Conservation (phyloP, 2,888 invertebrate species). For the Ctenicera cuprea region DNA sequence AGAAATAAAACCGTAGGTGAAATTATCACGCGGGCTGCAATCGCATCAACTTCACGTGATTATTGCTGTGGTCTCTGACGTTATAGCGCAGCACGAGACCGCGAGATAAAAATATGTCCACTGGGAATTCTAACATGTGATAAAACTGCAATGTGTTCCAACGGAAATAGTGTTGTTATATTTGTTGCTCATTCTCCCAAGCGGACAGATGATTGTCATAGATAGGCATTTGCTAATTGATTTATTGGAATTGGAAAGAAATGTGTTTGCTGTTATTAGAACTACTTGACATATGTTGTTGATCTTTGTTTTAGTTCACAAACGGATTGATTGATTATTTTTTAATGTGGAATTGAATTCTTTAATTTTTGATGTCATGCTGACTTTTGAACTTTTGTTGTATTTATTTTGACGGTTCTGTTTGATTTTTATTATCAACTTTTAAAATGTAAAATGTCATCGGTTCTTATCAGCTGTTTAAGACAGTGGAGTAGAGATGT, state of each 20-base stretch:
- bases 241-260: not conserved
- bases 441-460: no score
- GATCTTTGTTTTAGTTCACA: not conserved
- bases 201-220: not conserved
- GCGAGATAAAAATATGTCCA: slow-evolving; percentile 9
- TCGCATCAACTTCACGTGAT: not conserved
- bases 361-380: not conserved
- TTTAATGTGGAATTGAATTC: no score
- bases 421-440: not conserved
- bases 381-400: not conserved
- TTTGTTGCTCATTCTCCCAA: not conserved
- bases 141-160: not conserved
- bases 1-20: not conserved
- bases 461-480: not conserved
- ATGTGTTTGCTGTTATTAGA: slow-evolving; percentile 1
- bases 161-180: not conserved
- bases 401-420: not conserved
- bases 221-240: not conserved
- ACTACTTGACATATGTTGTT: not conserved
- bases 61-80: not conserved
- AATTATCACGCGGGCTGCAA: not conserved
- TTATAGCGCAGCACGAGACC: slow-evolving; percentile 11
- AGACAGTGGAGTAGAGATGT: not conserved
- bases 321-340: not conserved
- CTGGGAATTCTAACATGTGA: slow-evolving; percentile 10